phyloP scores from a whole-genome alignment of 2,113 vertebrate species.

The Mixornis gularis region DNA sequence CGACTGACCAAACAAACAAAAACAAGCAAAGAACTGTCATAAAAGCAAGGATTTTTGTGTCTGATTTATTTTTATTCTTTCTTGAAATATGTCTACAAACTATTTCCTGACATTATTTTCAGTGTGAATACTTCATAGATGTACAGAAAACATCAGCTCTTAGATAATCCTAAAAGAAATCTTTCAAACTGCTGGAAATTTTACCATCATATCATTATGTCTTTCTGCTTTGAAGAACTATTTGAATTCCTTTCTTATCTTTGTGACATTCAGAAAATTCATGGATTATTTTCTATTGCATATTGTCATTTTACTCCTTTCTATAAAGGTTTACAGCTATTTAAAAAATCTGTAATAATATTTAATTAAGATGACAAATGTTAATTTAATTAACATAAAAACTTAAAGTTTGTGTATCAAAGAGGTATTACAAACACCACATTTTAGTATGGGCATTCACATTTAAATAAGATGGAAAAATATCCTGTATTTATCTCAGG shows the following conservation, averaged over 20 bases:
- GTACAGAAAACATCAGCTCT: neutral
- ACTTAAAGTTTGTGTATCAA: neutral
- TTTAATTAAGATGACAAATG: neutral
- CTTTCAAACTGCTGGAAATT: neutral
- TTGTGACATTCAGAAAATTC: neutral
- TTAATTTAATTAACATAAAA: slow-evolving; percentile 15
- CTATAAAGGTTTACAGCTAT: neutral
- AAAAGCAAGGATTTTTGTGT: neutral
- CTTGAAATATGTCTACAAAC: neutral
- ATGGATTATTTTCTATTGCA: neutral
- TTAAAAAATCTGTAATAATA: neutral
- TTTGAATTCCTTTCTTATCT: neutral
- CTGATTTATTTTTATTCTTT: neutral
- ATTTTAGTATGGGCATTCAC: neutral
- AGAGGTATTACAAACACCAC: neutral
- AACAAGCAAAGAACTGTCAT: neutral
- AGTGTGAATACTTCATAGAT: neutral
- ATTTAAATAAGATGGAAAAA: neutral
- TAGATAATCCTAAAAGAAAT: neutral
- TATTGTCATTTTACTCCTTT: neutral
- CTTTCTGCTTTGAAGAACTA: neutral
- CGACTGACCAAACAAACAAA: neutral
- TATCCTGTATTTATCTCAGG: neutral
- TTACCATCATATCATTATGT: neutral
- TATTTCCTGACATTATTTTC: neutral